These are phyloP conservation scores for Orchesella flavescens DNA, from an alignment of 2,888 invertebrate species.

Conservation along the genomic window DNA sequence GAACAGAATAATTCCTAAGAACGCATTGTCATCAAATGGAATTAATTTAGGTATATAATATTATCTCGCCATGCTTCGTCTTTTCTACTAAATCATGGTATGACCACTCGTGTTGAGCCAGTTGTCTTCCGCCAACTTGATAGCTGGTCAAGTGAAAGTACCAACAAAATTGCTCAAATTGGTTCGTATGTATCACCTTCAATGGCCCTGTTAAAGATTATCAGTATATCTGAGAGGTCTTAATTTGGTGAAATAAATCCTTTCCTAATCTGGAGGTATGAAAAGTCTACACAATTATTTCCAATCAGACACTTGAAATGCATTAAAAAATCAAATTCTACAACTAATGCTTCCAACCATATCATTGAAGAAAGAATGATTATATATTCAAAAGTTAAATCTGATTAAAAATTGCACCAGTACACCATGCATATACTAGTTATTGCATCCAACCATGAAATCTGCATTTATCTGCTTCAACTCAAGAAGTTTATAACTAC, in stretches of 20 bases:
- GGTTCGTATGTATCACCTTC: slow-evolving; percentile 51
- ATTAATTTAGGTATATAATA: slow-evolving; percentile 32
- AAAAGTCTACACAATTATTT: neutral
- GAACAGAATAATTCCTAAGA: slow-evolving; percentile 50
- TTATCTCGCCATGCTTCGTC: slow-evolving; percentile 56
- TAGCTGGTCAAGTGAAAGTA: slow-evolving; percentile 54
- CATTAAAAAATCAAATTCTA: too few species aligned
- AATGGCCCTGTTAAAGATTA: slow-evolving; percentile 56
- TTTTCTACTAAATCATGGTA: slow-evolving; percentile 62
- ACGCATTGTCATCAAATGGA: slow-evolving; percentile 46
- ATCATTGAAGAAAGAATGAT: too few species aligned
- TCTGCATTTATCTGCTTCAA: too few species aligned
- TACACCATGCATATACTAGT: too few species aligned
- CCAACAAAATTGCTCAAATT: slow-evolving; percentile 53
- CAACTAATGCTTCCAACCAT: neutral
- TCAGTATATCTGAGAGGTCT: slow-evolving; percentile 57
- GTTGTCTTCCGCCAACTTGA: slow-evolving; percentile 46
- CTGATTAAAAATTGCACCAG: too few species aligned
- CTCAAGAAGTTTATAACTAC: too few species aligned
- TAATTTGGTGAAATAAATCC: slow-evolving; percentile 58
- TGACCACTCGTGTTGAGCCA: slow-evolving; percentile 53
- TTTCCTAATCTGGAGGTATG: slow-evolving; percentile 50
- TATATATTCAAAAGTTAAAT: too few species aligned
- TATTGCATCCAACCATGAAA: too few species aligned
- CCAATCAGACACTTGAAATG: too few species aligned